phyloP scores from a whole-genome alignment of 92 coral and sea anemone species.

The Zoanthus sociatus region DNA sequence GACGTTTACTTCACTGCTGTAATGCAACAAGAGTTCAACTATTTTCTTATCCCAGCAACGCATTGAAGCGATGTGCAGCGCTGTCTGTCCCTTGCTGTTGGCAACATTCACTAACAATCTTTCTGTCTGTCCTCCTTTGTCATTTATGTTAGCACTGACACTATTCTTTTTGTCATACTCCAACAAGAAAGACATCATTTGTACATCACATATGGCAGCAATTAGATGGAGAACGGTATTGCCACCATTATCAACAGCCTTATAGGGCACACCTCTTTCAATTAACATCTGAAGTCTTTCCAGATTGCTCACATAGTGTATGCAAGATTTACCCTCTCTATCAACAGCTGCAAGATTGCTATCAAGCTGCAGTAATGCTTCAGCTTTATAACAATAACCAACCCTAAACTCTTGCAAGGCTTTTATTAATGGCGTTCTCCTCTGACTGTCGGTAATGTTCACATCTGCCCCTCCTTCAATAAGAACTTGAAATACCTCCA shows the following conservation, averaged over 20 bases:
- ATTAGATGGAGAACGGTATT: constrained; percentile 20
- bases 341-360: constrained; percentile 25
- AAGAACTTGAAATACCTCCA: constrained; percentile 22
- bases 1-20: constrained; percentile 6
- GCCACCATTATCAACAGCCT: constrained; percentile 36
- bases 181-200: constrained; percentile 26
- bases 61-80: constrained; percentile 6
- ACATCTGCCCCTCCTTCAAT: constrained; percentile 49
- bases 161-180: neutral
- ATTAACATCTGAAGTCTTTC: constrained; percentile 14
- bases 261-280: constrained; percentile 40
- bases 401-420: neutral
- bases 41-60: neutral
- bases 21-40: neutral
- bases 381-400: neutral
- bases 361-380: constrained; percentile 25
- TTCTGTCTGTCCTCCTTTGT: neutral
- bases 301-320: constrained; percentile 24
- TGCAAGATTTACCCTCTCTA: constrained; percentile 21
- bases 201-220: neutral
- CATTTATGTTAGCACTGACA: neutral
- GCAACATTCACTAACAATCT: constrained; percentile 10
- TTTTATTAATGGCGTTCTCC: constrained; percentile 39
- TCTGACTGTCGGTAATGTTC: constrained; percentile 17
- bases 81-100: constrained; percentile 16